Percentiles rank a stretch among this genome's conserved stretches.
phyloP scores from a whole-genome alignment of 2,797 vertebrate genomes.

The Sphenopsis melanotis region DNA sequence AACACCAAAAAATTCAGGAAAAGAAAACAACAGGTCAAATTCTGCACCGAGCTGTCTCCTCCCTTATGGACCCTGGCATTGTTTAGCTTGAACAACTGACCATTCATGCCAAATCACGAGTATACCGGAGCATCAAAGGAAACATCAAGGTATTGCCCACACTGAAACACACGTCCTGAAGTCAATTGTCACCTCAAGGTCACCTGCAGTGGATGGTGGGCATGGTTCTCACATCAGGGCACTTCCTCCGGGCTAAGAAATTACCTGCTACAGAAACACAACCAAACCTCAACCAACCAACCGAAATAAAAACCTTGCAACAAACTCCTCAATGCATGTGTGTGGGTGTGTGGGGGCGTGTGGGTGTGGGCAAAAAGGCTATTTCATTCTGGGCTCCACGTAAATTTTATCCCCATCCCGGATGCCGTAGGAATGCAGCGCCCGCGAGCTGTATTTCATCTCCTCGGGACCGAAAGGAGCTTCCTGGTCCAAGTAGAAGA shows the following conservation, averaged over 20 bases:
- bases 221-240: constrained; percentile 34
- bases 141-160: constrained; percentile 51
- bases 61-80: neutral
- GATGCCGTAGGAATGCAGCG: constrained; percentile 92
- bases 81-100: constrained; percentile 22
- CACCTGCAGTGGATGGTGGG: constrained; percentile 28
- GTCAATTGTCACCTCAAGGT: constrained; percentile 31
- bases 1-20: neutral
- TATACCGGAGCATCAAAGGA: constrained; percentile 12
- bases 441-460: constrained; percentile 87
- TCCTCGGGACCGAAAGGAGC: constrained; percentile 89
- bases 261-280: constrained; percentile 61
- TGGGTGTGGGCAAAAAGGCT: constrained; percentile 38
- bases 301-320: constrained; percentile 63
- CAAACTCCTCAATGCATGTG: constrained; percentile 58
- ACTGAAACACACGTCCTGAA: constrained; percentile 43
- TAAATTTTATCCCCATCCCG: constrained; percentile 93
- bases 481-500: constrained; percentile 90
- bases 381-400: constrained; percentile 85
- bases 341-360: constrained; percentile 30
- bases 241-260: constrained; percentile 48
- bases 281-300: constrained; percentile 66
- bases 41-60: neutral
- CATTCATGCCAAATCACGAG: constrained; percentile 40
- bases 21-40: neutral